Evolutionary conservation across 2,113 vertebrate species (phyloP).

Genomic region (Pseudopodoces humilis): DNA sequence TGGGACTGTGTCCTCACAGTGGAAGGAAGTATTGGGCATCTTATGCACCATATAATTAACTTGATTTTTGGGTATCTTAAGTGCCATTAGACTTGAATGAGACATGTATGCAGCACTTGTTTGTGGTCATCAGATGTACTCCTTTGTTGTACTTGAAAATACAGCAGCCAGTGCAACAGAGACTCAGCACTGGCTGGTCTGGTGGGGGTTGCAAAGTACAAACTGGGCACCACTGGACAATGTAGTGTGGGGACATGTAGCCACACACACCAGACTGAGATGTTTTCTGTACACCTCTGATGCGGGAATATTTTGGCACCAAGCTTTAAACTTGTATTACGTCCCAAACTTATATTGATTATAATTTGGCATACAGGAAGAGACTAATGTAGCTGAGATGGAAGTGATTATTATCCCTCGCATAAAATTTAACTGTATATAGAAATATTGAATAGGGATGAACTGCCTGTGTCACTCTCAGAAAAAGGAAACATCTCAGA

Average conservation of each 20-base stretch:
- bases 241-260: background rate
- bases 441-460: background rate
- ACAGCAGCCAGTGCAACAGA: background rate
- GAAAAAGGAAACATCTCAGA: background rate
- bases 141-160: background rate
- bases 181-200: background rate
- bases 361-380: background rate
- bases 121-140: background rate
- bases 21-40: background rate
- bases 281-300: background rate
- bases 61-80: background rate
- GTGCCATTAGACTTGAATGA: background rate
- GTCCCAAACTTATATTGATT: background rate
- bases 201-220: background rate
- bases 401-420: background rate
- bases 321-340: background rate
- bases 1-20: no score
- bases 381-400: background rate
- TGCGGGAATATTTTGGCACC: background rate
- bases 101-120: background rate
- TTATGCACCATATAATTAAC: background rate
- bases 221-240: background rate
- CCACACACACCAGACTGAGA: fast-evolving
- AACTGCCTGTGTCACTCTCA: background rate
- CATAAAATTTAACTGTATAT: background rate